A percentile compares a stretch with the other conserved stretches of the same genome.
phyloP scores from a whole-genome alignment of 2,797 vertebrate species.

The Spinus pinus region DNA sequence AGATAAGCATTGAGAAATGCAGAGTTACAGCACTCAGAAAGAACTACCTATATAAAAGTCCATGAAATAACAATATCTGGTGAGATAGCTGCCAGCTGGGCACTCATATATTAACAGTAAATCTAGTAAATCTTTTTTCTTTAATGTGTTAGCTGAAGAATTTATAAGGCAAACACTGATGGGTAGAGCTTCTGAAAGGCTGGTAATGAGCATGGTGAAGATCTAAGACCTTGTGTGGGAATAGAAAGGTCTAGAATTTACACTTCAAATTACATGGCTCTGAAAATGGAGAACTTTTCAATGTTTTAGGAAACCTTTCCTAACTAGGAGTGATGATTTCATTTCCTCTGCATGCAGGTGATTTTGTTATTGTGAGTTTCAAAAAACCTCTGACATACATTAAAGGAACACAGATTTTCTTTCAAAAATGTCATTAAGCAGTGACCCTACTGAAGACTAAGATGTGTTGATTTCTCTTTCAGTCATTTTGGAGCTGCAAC shows the following conservation, averaged over 20 bases:
- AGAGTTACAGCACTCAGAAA: not conserved
- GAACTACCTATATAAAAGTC: not conserved
- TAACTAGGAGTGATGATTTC: not conserved
- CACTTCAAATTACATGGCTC: not conserved
- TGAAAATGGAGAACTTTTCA: not conserved
- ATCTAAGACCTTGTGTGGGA: not conserved
- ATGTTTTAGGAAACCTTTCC: not conserved
- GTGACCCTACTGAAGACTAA: not conserved
- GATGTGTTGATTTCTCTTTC: not conserved
- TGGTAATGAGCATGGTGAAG: not conserved
- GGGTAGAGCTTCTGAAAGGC: not conserved
- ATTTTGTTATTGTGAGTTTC: not conserved
- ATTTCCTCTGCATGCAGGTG: not conserved
- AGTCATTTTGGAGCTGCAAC: not conserved
- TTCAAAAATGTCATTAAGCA: not conserved
- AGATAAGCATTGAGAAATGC: not conserved
- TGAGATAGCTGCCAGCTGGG: not conserved
- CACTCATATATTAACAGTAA: not conserved
- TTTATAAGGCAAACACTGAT: not conserved
- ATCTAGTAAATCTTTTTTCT: not conserved
- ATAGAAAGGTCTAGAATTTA: not conserved
- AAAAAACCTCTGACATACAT: rapidly evolving
- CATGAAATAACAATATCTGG: not conserved
- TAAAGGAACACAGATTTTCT: not conserved
- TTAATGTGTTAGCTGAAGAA: not conserved